phyloP scores from a whole-genome alignment of 1,140 invertebrate genomes.

The Pteromalus puparum region DNA sequence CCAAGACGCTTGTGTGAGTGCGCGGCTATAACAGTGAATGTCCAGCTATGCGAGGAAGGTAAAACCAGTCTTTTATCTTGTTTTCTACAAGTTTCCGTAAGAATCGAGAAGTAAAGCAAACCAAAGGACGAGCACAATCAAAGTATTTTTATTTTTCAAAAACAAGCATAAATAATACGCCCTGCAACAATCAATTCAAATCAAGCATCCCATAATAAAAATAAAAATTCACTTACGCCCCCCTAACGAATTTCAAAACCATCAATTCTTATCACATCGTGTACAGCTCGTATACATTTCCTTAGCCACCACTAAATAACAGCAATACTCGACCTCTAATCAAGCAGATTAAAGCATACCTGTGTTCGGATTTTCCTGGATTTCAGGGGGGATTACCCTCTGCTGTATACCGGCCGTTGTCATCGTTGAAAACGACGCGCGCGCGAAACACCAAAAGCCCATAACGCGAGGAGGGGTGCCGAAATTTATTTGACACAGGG shows the following conservation, averaged over 20 bases:
- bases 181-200: not conserved
- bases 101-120: not conserved
- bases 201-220: not conserved
- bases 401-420: not conserved
- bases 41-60: slow-evolving; percentile 21
- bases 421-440: not conserved
- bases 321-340: slow-evolving; percentile 13
- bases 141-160: not conserved
- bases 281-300: not conserved
- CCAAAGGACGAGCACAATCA: not conserved
- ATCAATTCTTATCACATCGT: not conserved
- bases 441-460: not conserved
- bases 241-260: not conserved
- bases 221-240: not conserved
- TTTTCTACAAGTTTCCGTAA: slow-evolving; percentile 30
- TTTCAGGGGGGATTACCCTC: not conserved
- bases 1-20: not conserved
- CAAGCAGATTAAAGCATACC: slow-evolving; percentile 32
- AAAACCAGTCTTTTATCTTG: slow-evolving; percentile 48
- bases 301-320: not conserved
- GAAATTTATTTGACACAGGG: slow-evolving; percentile 35
- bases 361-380: not conserved
- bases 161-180: not conserved
- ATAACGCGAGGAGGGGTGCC: not conserved
- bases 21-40: slow-evolving; percentile 40